These are phyloP conservation scores for Asbolus verrucosus DNA, from an alignment of 1,140 invertebrate species.

Conservation along the genomic window DNA sequence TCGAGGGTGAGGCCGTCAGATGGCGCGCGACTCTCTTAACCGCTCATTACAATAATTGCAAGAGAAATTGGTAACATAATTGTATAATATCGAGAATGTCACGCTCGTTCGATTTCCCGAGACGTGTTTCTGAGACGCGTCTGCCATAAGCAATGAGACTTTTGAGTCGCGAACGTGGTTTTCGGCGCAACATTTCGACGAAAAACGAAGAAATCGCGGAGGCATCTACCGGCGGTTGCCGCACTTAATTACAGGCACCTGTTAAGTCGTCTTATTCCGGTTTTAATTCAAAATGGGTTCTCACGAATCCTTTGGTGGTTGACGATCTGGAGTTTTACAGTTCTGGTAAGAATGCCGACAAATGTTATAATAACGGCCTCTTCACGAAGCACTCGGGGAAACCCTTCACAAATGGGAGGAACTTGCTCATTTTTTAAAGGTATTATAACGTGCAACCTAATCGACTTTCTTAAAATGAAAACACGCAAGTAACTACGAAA, in stretches of 20 bases:
- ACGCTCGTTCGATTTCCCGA: conserved; percentile 41
- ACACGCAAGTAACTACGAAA: too few species aligned
- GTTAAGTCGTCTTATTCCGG: conserved; percentile 31
- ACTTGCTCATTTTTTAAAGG: too few species aligned
- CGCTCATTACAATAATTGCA: conserved; percentile 42
- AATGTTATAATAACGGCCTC: too few species aligned
- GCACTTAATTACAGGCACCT: conserved; percentile 38
- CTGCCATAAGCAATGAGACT: conserved; percentile 43
- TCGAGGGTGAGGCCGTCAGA: neutral
- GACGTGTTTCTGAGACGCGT: conserved; percentile 35
- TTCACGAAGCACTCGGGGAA: too few species aligned
- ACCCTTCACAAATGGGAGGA: too few species aligned
- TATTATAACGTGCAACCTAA: too few species aligned
- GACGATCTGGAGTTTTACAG: too few species aligned
- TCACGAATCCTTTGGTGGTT: too few species aligned
- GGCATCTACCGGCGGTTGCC: conserved; percentile 29
- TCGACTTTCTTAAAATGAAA: too few species aligned
- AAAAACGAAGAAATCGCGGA: conserved; percentile 34
- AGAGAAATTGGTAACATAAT: conserved; percentile 42
- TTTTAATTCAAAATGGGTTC: conserved; percentile 38
- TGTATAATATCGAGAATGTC: conserved; percentile 42
- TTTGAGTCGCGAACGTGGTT: conserved; percentile 29
- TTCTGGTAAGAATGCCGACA: too few species aligned
- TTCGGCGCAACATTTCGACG: conserved; percentile 1
- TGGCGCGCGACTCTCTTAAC: conserved; percentile 15